These are phyloP conservation scores for Chrysolina oricalcia DNA, from an alignment of 2,888 invertebrate species.

Conservation along the genomic window DNA sequence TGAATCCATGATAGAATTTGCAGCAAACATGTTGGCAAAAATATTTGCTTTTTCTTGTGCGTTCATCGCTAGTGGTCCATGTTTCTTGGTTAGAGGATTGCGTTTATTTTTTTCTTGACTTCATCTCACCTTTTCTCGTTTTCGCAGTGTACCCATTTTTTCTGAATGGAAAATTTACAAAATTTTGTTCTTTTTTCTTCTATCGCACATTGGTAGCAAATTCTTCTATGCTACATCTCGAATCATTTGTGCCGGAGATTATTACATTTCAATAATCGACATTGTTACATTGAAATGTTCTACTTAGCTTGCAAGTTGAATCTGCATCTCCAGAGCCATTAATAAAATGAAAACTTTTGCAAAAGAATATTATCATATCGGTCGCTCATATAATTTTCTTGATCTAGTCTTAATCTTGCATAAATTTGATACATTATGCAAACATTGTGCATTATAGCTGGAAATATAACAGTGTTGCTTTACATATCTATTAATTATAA, in stretches of 20 bases:
- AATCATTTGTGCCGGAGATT: neutral
- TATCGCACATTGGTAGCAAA: neutral
- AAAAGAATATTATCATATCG: neutral
- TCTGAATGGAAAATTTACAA: no score
- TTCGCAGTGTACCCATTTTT: no score
- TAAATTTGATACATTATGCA: slow-evolving; percentile 41
- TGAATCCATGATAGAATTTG: no score
- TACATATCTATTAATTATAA: neutral
- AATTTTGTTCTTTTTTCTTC: no score
- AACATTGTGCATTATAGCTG: slow-evolving; percentile 35
- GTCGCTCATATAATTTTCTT: slow-evolving; percentile 6
- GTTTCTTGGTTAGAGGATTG: no score
- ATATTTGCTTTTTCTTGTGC: no score
- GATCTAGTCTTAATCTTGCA: slow-evolving; percentile 29
- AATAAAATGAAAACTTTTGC: neutral
- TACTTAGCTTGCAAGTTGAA: neutral
- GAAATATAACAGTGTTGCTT: neutral
- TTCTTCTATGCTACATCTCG: neutral
- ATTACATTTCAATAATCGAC: neutral
- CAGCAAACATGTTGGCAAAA: no score
- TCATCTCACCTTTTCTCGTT: no score
- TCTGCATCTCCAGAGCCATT: slow-evolving; percentile 1
- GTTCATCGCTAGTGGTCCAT: no score
- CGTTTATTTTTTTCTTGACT: no score
- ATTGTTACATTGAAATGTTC: neutral